phyloP scores from a whole-genome alignment of 2,113 vertebrate genomes.

The Pteropus alecto region DNA sequence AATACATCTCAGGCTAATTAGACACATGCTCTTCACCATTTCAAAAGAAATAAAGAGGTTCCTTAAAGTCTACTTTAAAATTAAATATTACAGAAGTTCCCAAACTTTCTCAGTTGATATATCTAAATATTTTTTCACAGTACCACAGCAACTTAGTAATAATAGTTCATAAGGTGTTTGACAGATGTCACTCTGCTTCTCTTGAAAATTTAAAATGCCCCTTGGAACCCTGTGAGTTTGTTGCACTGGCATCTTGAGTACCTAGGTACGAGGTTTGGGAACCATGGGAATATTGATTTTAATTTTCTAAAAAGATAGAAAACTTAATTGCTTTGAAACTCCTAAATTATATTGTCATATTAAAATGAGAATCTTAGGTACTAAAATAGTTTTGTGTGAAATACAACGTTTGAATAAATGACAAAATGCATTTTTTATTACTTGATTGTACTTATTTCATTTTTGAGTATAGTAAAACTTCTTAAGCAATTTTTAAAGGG shows the following conservation, averaged over 20 bases:
- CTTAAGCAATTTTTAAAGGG: not conserved
- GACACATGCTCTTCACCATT: not conserved
- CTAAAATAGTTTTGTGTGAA: slow-evolving; percentile 15
- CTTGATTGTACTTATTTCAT: not conserved
- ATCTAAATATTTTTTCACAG: not conserved
- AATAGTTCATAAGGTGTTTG: not conserved
- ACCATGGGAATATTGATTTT: not conserved
- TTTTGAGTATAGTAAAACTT: not conserved
- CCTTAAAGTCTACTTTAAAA: not conserved
- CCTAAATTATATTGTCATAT: not conserved
- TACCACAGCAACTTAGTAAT: not conserved
- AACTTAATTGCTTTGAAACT: not conserved
- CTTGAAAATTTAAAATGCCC: not conserved
- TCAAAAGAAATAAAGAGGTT: not conserved
- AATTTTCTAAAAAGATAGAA: not conserved
- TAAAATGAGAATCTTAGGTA: not conserved
- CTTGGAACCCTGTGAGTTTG: not conserved
- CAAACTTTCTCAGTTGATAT: not conserved
- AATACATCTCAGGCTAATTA: not conserved
- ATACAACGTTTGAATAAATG: not conserved
- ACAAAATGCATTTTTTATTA: not conserved
- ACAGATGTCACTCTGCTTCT: not conserved
- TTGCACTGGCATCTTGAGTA: not conserved
- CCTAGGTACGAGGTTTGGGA: not conserved
- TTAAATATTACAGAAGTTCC: not conserved